Evolutionary conservation across 2,113 vertebrate genomes (phyloP).

Genomic region (Gallinago undulata): DNA sequence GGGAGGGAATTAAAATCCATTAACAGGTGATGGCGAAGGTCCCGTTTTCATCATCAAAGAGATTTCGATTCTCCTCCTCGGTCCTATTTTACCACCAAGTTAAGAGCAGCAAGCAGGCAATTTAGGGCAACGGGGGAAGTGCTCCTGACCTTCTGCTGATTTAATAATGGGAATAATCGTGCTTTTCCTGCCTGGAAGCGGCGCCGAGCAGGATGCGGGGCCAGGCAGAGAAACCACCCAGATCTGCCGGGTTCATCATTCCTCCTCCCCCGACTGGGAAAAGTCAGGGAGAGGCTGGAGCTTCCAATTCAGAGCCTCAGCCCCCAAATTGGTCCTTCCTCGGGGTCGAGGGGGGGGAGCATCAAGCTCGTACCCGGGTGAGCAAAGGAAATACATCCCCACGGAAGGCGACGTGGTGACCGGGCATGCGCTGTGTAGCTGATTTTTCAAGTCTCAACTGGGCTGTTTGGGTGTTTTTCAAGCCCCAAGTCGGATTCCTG

Average conservation of each 20-base stretch:
- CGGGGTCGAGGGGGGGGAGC: not conserved
- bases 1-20: not conserved
- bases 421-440: conserved; percentile 32
- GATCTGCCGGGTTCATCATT: not conserved
- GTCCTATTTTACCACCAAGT: not conserved
- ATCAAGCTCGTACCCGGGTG: not conserved
- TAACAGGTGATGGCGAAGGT: rapidly evolving
- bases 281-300: conserved; percentile 6
- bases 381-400: too few species aligned
- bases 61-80: not conserved
- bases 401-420: not conserved
- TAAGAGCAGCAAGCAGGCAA: not conserved
- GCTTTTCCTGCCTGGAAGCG: not conserved
- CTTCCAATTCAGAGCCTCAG: not conserved
- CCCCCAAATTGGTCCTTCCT: too few species aligned
- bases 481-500: too few species aligned
- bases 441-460: conserved; percentile 74
- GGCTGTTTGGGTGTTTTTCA: not conserved
- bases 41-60: not conserved
- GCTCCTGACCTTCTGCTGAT: not conserved
- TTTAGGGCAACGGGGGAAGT: not conserved
- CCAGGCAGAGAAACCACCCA: rapidly evolving
- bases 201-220: not conserved
- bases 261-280: not conserved
- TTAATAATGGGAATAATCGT: not conserved